Evolutionary conservation across 2,113 vertebrate genomes (phyloP), one percentile per base, ranked within the genome.

Genomic region (Excalfactoria chinensis): DNA sequence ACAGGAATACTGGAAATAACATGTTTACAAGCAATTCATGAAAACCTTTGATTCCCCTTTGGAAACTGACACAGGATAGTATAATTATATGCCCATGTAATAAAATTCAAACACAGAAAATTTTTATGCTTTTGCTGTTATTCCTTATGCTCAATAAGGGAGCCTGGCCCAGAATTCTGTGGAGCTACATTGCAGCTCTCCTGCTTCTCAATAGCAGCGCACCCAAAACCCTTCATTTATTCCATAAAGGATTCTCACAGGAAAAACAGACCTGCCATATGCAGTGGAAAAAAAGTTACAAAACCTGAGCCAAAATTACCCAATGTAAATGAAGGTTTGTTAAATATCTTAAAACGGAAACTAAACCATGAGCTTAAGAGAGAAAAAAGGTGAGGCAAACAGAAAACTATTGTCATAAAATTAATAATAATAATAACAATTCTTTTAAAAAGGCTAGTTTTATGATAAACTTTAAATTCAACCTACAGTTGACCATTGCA

Each of bases 71-170:
- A 46, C 0, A 0, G 17, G 28, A 13, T 58, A 79, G 37, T 79
- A 85, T 4, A 6, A 69, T 7, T 21, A 5, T 34, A 63, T 4
- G 5, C 12, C 32, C 41, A 55, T 6, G 3, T 17, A 1, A 0
- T 26, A 53, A 78, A 73, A 69, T 9, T 64, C 51, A 66, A 60
- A 88, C 20, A 70, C 7, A 81, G 62, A 81, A 55, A 78, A 58
- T 7, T 12, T 80, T 59, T 70, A 51, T 70, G 64, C 34, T 80
- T 80, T 30, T 87, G 55, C 28, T 63, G 26, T 66, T 15, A 21
- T 35, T 72, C 41, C 5, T 69, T 10, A 2, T 1, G 5, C 28
- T 22, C 77, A 87, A 26, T 8, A 93, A 93, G 76, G 25, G 76
- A 79, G 28, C 5, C 20, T 43, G 46, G n/a, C 16, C 13, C 64